A percentile compares a stretch with the other conserved stretches of the same genome.
Evolutionary conservation across 2,888 invertebrate genomes (phyloP).

Genomic region (Papilio elwesi): DNA sequence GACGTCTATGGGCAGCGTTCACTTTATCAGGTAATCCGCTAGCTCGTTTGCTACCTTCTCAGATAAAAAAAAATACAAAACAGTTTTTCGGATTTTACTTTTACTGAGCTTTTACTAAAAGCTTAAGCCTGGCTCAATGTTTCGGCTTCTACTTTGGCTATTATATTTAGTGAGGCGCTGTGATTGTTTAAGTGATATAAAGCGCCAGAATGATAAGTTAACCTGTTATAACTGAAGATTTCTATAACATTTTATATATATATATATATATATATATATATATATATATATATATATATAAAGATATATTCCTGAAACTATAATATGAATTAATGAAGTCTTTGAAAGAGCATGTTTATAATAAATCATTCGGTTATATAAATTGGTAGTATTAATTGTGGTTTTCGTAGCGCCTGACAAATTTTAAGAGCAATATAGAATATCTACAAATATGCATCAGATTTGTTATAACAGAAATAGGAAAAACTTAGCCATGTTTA

Average conservation of each 20-base stretch:
- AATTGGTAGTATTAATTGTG: neutral
- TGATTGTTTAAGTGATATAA: neutral
- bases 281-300: too few species aligned
- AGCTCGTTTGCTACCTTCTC: too few species aligned
- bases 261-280: too few species aligned
- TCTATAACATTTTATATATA: neutral
- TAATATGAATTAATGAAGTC: too few species aligned
- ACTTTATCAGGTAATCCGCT: too few species aligned
- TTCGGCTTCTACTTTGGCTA: neutral
- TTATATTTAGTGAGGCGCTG: constrained; percentile 9
- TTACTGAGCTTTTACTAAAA: neutral
- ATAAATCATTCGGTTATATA: too few species aligned
- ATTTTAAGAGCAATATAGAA: constrained; percentile 13
- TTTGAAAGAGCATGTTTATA: too few species aligned
- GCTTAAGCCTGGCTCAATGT: neutral
- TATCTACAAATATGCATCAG: neutral
- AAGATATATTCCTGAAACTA: too few species aligned
- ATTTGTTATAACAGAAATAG: neutral
- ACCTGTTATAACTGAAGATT: neutral
- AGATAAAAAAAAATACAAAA: too few species aligned
- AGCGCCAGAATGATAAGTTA: neutral
- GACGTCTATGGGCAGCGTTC: too few species aligned
- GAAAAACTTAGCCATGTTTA: neutral
- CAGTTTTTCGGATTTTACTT: neutral
- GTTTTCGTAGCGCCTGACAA: constrained; percentile 4